Percentiles rank a stretch among this genome's conserved stretches.
These are phyloP conservation scores for Agrilus biguttatus DNA, from an alignment of 2,888 invertebrate genomes.

Conservation along the genomic window DNA sequence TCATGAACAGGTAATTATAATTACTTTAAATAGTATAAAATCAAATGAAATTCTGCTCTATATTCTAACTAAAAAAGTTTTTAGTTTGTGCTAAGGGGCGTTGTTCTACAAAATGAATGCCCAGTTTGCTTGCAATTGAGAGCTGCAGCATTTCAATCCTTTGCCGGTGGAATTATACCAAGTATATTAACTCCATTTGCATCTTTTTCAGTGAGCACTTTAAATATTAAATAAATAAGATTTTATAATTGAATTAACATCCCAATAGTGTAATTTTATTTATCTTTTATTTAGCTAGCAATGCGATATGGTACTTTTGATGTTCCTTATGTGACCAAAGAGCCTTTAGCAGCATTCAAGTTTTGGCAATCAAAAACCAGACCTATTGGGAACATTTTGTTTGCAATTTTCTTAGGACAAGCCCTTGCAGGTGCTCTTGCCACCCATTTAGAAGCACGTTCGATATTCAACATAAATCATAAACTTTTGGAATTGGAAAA, in stretches of 20 bases:
- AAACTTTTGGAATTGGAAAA: slow-evolving; percentile 21
- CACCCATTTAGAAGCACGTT: slow-evolving; percentile 46
- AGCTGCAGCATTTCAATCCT: slow-evolving; percentile 40
- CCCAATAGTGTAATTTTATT: no score
- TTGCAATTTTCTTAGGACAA: slow-evolving; percentile 36
- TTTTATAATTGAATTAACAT: no score
- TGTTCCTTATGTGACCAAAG: slow-evolving; percentile 45
- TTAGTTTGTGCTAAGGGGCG: slow-evolving; percentile 39
- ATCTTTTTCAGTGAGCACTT: slow-evolving; percentile 44
- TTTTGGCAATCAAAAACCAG: slow-evolving; percentile 38
- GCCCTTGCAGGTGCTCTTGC: slow-evolving; percentile 38
- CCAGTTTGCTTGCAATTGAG: slow-evolving; percentile 50
- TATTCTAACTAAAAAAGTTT: slow-evolving; percentile 13
- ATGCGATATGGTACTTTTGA: slow-evolving; percentile 45
- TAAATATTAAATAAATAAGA: no score
- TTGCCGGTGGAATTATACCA: slow-evolving; percentile 43
- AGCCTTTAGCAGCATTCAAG: slow-evolving; percentile 38
- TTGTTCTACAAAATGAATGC: slow-evolving; percentile 46
- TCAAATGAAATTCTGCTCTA: neutral
- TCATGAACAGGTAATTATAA: slow-evolving; percentile 39
- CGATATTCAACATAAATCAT: slow-evolving; percentile 29
- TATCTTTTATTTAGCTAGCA: slow-evolving; percentile 38
- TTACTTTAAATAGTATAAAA: neutral
- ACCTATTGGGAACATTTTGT: slow-evolving; percentile 37
- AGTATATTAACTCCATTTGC: slow-evolving; percentile 43